These are phyloP conservation scores for Micropoecilia bifurca DNA, from an alignment of 2,797 vertebrate genomes.

Conservation along the genomic window DNA sequence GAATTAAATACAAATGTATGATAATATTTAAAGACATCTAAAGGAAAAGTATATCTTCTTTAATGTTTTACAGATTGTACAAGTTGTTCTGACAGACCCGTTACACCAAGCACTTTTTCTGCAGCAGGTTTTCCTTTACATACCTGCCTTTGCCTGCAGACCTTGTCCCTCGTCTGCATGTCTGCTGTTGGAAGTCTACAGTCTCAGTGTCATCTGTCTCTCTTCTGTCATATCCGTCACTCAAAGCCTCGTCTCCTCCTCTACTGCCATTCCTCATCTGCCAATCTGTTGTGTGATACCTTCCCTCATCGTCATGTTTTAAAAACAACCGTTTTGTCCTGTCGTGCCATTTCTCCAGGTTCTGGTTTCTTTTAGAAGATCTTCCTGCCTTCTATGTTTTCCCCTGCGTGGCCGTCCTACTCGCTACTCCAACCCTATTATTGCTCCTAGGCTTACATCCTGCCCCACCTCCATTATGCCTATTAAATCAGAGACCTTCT, in stretches of 20 bases:
- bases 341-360: conserved; percentile 25
- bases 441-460: conserved; percentile 40
- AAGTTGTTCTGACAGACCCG: conserved; percentile 35
- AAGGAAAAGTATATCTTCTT: neutral
- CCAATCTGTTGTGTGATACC: conserved; percentile 33
- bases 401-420: conserved; percentile 20
- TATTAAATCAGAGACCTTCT: conserved; percentile 43
- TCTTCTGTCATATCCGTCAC: conserved; percentile 39
- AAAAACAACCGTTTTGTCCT: conserved; percentile 43
- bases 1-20: neutral
- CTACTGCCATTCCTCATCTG: conserved; percentile 38
- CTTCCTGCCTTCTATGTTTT: conserved; percentile 21
- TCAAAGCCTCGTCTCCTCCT: conserved; percentile 33
- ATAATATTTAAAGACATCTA: neutral
- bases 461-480: conserved; percentile 38
- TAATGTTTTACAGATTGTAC: conserved; percentile 45
- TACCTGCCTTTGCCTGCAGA: conserved; percentile 7
- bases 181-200: conserved; percentile 49
- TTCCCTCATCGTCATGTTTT: conserved; percentile 23
- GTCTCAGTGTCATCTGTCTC: conserved; percentile 29
- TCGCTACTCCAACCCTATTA: conserved; percentile 21
- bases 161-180: conserved; percentile 51
- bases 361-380: conserved; percentile 14
- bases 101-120: conserved; percentile 41
- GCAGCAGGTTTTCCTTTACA: conserved; percentile 28